Percentiles rank a stretch among this genome's conserved stretches.
phyloP scores from a whole-genome alignment of 2,888 invertebrate genomes.

The Uloborus plumipes region DNA sequence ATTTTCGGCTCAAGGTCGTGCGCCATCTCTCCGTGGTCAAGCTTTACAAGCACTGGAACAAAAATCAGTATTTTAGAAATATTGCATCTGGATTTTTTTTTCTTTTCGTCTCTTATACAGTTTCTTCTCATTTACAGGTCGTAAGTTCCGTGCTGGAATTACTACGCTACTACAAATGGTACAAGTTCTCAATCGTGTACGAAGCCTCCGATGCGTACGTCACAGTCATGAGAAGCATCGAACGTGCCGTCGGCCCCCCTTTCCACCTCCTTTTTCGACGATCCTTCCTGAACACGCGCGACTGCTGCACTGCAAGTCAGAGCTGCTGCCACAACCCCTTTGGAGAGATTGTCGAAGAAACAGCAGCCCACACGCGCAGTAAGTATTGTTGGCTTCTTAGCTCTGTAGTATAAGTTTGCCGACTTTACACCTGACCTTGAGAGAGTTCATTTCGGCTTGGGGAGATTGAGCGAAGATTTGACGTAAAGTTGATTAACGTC shows the following conservation, averaged over 20 bases:
- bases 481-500: no score
- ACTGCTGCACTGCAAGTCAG: slow-evolving; percentile 18
- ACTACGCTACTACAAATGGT: slow-evolving; percentile 58
- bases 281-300: slow-evolving; percentile 32
- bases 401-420: no score
- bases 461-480: no score
- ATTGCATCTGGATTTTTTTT: no score
- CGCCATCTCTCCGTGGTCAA: no score
- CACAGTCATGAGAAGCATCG: slow-evolving; percentile 33
- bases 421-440: no score
- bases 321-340: slow-evolving; percentile 49
- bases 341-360: slow-evolving; percentile 39
- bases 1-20: no score
- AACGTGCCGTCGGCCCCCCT: slow-evolving; percentile 16
- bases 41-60: no score
- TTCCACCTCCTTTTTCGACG: slow-evolving; percentile 26
- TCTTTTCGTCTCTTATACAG: no score
- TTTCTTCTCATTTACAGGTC: slow-evolving; percentile 23
- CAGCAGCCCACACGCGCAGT: slow-evolving; percentile 35
- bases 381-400: not conserved
- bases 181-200: slow-evolving; percentile 56
- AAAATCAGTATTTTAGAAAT: no score
- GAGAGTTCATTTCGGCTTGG: no score
- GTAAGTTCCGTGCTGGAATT: slow-evolving; percentile 49
- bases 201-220: slow-evolving; percentile 42